Evolutionary conservation across 2,797 vertebrate species (phyloP), one percentile per base, ranked within the genome.

Genomic region (Trachops cirrhosus): DNA sequence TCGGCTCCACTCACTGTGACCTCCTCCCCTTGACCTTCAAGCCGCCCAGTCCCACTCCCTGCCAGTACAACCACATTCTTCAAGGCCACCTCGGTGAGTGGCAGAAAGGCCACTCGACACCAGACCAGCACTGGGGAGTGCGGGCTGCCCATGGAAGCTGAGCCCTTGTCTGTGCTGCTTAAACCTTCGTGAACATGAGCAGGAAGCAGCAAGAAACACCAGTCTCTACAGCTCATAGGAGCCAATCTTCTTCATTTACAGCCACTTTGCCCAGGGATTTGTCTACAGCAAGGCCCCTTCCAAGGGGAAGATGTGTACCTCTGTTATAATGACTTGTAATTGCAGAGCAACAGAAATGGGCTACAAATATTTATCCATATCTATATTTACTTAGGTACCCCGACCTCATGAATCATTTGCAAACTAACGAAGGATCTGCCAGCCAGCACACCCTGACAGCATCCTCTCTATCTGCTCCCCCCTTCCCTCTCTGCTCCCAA

Each of bases 71-170:
- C 12, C 44, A 22, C 57, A 34, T 41, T 34, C 5, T 24, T 24
- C 18, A 15, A 41, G 44, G 24, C 18, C 70, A 37, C 37, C 39
- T 41, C 3, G 0, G 6, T 29, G 9, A 21, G 37, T 6, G 22
- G 14, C 3, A 7, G 39, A 29, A 71, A 71, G 37, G 34, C 29
- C 37, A 3, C 50, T 14, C 0, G 10, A 10, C 48, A 54, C 86
- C 44, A 34, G 1, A 5, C 2, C 2, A 4, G 39, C 41, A 41
- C 10, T 8, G 18, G 54, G 0, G 0, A 29, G 39, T 4, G 11
- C 7, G 29, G 85, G 19, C 9, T 7, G 3, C 67, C 44, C 8
- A 0, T 0, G 5, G 73, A 62, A 18, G 24, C 62, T n/a, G 0
- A 21, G 44, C 46, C 39, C 32, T 34, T 0, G 0, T 12, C 21